phyloP scores from a whole-genome alignment of 2,888 invertebrate species.

The Spodoptera picta region DNA sequence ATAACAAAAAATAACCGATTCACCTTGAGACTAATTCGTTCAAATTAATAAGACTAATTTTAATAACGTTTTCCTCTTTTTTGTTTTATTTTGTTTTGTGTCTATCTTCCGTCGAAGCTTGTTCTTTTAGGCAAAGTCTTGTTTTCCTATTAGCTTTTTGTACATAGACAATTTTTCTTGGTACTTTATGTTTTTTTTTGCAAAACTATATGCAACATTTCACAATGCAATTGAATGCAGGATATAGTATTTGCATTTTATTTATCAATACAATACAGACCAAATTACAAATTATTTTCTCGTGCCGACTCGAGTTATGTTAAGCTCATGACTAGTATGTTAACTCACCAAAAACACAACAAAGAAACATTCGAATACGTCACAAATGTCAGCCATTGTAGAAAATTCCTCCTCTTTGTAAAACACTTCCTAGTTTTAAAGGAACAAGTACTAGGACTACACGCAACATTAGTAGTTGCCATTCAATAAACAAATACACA shows the following conservation, averaged over 20 bases:
- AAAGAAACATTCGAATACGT: no score
- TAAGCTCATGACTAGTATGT: no score
- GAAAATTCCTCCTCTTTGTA: no score
- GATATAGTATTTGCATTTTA: not conserved
- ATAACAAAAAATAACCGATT: constrained; percentile 56
- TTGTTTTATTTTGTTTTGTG: constrained; percentile 21
- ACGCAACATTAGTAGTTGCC: no score
- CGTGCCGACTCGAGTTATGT: not conserved
- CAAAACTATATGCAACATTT: not conserved
- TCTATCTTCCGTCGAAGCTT: constrained; percentile 44
- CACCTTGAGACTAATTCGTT: constrained; percentile 53
- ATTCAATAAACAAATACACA: no score
- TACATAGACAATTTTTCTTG: constrained; percentile 14
- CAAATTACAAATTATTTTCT: not conserved
- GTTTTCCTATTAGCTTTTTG: constrained; percentile 22
- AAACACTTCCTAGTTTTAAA: no score
- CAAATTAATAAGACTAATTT: constrained; percentile 58
- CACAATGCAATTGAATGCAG: not conserved
- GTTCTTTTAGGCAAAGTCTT: constrained; percentile 25
- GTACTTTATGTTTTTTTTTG: constrained; percentile 6
- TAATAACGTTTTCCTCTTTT: constrained; percentile 51
- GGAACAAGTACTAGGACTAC: no score
- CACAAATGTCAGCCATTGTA: no score
- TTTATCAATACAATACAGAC: not conserved
- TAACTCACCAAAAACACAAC: no score